phyloP scores from a whole-genome alignment of 2,113 vertebrate species.

The Thalassoma bifasciatum region DNA sequence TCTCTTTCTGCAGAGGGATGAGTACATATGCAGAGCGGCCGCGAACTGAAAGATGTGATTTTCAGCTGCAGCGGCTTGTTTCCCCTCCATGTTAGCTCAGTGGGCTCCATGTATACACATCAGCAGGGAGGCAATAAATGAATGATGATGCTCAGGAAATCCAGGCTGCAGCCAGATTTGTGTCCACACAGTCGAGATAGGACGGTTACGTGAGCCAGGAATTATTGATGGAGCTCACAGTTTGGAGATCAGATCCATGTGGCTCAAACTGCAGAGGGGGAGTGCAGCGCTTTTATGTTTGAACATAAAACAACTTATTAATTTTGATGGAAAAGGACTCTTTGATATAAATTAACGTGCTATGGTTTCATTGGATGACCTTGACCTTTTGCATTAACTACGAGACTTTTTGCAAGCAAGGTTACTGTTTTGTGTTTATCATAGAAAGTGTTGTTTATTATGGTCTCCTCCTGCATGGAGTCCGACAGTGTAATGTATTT shows the following conservation, averaged over 20 bases:
- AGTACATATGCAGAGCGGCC: constrained; percentile 14
- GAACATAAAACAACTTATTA: too few relatives aligned
- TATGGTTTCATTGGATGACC: too few relatives aligned
- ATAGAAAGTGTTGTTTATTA: too few relatives aligned
- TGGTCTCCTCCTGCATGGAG: too few relatives aligned
- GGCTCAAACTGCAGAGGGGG: background rate
- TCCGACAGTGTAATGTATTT: too few relatives aligned
- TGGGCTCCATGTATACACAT: background rate
- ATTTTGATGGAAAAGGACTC: too few relatives aligned
- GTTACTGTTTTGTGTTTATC: too few relatives aligned
- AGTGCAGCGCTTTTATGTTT: too few relatives aligned
- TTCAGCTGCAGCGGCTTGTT: constrained; percentile 8
- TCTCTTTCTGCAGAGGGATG: constrained; percentile 16
- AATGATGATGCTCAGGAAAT: constrained; percentile 12
- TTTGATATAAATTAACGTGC: too few relatives aligned
- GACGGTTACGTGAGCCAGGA: background rate
- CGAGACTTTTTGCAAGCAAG: too few relatives aligned
- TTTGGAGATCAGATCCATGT: background rate
- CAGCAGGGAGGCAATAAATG: constrained; percentile 46
- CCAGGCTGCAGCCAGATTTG: constrained; percentile 25
- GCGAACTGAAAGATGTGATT: background rate
- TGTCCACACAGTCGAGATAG: background rate
- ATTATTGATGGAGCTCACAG: background rate
- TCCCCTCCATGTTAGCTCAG: constrained; percentile 19
- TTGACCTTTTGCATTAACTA: too few relatives aligned